Conservation (phyloP, 2,113 vertebrate species). For the Cynocephalus volans region DNA sequence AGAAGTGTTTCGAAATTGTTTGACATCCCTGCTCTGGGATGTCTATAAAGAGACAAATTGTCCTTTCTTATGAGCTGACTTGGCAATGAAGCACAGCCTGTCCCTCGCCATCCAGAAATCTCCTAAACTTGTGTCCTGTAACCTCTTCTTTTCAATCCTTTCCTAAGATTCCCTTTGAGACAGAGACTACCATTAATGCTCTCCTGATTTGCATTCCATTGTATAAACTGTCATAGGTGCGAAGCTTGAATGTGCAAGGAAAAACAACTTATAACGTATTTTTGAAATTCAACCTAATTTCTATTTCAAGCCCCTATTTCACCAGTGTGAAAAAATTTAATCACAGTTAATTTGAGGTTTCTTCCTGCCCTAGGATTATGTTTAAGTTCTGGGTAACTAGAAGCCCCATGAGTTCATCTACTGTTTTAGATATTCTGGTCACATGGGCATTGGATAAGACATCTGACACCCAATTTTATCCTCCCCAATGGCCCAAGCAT, state of each 20-base stretch:
- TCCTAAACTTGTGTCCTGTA: background rate
- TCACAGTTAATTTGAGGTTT: background rate
- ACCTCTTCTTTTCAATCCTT: background rate
- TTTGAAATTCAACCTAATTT: conserved; percentile 45
- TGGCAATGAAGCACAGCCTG: background rate
- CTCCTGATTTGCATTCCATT: background rate
- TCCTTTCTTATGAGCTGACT: conserved; percentile 67
- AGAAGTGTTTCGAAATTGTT: conserved; percentile 71
- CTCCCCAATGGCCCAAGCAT: background rate
- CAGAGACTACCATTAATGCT: background rate
- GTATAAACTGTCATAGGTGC: background rate
- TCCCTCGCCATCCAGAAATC: conserved; percentile 49
- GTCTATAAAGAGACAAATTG: conserved; percentile 61
- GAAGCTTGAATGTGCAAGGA: background rate
- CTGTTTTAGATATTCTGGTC: background rate
- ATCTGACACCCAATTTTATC: background rate
- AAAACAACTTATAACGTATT: background rate
- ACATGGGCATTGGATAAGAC: background rate
- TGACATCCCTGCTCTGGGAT: conserved; percentile 53
- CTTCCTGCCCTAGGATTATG: background rate
- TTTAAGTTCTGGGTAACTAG: conserved; percentile 32
- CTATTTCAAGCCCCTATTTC: background rate
- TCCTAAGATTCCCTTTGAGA: background rate
- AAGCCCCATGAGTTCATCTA: background rate
- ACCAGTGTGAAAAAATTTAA: conserved; percentile 1